Conservation (phyloP, 2,113 vertebrate genomes). For the Dromas ardeola region DNA sequence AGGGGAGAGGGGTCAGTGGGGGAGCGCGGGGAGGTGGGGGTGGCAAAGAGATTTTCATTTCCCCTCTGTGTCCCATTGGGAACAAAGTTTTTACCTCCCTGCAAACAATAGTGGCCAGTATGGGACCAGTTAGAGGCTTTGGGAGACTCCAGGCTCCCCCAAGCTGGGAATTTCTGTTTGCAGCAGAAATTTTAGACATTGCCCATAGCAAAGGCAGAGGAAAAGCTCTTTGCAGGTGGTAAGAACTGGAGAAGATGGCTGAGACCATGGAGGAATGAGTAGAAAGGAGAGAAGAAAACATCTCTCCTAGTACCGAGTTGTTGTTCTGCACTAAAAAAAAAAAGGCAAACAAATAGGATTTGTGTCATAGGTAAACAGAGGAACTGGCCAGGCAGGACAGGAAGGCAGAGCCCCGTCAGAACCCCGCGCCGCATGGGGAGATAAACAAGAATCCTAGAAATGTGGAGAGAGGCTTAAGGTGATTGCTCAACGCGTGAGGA, state of each 20-base stretch:
- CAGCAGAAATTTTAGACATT: not conserved
- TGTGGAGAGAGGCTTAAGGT: conserved; percentile 47
- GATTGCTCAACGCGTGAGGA: conserved; percentile 7
- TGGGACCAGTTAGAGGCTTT: not conserved
- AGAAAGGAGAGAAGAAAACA: not conserved
- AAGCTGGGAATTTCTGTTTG: not conserved
- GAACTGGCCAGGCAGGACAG: conserved; percentile 31
- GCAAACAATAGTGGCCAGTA: conserved; percentile 30
- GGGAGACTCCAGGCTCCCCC: not conserved
- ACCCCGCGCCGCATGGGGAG: fast-evolving
- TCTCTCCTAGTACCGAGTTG: not conserved
- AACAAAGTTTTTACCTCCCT: conserved; percentile 10
- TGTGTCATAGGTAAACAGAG: conserved; percentile 40
- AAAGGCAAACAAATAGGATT: not conserved
- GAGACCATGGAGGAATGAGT: not conserved
- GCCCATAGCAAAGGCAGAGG: not conserved
- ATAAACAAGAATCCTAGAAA: conserved; percentile 58
- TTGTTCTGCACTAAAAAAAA: not conserved
- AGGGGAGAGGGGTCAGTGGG: not conserved
- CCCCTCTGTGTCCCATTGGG: conserved; percentile 26
- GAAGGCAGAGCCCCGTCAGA: conserved; percentile 2
- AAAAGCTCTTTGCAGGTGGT: not conserved
- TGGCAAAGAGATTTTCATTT: conserved; percentile 44
- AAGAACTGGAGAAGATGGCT: not conserved
- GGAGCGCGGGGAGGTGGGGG: not conserved